Evolutionary conservation across 1,140 invertebrate species (phyloP).

Genomic region (Drosophila parabipectinata): DNA sequence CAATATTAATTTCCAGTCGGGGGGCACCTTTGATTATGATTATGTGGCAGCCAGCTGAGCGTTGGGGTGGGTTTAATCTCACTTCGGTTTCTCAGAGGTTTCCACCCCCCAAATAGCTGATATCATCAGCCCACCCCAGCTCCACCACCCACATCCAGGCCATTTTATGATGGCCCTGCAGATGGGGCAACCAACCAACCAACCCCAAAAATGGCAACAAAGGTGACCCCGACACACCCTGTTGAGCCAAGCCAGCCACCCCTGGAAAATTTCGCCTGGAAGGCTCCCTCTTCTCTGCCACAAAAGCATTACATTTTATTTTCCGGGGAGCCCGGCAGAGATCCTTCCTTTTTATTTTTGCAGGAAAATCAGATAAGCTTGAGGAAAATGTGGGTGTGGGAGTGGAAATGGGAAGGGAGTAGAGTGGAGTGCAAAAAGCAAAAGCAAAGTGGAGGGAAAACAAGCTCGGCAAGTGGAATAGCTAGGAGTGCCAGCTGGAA

Average conservation of each 20-base stretch:
- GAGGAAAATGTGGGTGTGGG: not conserved
- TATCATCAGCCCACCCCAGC: constrained; percentile 31
- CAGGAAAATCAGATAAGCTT: constrained; percentile 19
- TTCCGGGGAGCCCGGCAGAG: constrained; percentile 8
- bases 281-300: not conserved
- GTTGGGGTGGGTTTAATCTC: constrained; percentile 10
- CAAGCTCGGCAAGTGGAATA: constrained; percentile 48
- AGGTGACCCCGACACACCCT: constrained; percentile 53
- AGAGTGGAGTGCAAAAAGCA: not conserved
- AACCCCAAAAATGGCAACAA: constrained; percentile 40
- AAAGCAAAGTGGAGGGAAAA: not conserved
- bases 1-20: constrained; percentile 40
- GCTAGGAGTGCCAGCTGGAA: constrained; percentile 53
- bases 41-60: constrained; percentile 15
- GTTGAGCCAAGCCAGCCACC: constrained; percentile 23
- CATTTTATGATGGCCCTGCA: constrained; percentile 25
- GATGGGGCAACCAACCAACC: not conserved
- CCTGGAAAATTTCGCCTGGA: constrained; percentile 36
- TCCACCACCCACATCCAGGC: constrained; percentile 1
- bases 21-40: constrained; percentile 29
- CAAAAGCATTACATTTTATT: constrained; percentile 33
- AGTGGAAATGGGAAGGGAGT: not conserved
- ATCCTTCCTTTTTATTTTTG: constrained; percentile 13
- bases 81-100: not conserved
- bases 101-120: constrained; percentile 35